These are phyloP conservation scores for Percopsis omiscomaycus DNA, from an alignment of 2,797 vertebrate species.

Conservation along the genomic window DNA sequence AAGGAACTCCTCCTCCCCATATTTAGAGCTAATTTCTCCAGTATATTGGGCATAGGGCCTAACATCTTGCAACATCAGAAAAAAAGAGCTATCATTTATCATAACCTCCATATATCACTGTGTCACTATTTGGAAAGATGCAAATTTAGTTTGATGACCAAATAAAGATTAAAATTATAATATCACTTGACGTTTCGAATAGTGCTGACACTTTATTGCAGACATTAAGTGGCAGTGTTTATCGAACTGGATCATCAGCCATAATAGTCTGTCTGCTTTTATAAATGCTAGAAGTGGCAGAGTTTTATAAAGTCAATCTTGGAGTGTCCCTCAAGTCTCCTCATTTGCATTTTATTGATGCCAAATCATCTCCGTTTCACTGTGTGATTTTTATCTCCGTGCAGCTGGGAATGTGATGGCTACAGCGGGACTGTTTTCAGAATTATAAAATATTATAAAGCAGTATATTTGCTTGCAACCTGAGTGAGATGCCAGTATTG, in stretches of 20 bases:
- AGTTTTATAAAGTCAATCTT: slow-evolving; percentile 4
- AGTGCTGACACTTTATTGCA: neutral
- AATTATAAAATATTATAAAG: too few relatives aligned
- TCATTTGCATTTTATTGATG: slow-evolving; percentile 19
- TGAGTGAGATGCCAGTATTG: neutral
- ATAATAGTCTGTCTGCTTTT: neutral
- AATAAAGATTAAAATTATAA: neutral
- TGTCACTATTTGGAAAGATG: too few relatives aligned
- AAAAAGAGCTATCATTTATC: too few relatives aligned
- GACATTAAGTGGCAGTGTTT: slow-evolving; percentile 1
- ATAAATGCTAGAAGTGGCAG: neutral
- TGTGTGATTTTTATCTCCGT: slow-evolving; percentile 26
- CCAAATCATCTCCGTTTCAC: slow-evolving; percentile 22
- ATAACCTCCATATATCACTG: neutral
- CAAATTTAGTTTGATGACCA: too few relatives aligned
- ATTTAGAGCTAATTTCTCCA: too few relatives aligned
- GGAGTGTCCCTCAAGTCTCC: neutral
- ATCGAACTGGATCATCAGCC: neutral
- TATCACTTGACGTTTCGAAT: neutral
- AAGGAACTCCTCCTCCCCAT: too few relatives aligned
- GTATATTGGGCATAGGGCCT: too few relatives aligned
- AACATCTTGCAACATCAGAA: too few relatives aligned
- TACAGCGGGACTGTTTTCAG: neutral
- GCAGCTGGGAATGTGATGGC: slow-evolving; percentile 1
- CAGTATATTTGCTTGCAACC: neutral